These are phyloP conservation scores for Chloroceryle aenea DNA, from an alignment of 2,113 vertebrate species.

Conservation along the genomic window DNA sequence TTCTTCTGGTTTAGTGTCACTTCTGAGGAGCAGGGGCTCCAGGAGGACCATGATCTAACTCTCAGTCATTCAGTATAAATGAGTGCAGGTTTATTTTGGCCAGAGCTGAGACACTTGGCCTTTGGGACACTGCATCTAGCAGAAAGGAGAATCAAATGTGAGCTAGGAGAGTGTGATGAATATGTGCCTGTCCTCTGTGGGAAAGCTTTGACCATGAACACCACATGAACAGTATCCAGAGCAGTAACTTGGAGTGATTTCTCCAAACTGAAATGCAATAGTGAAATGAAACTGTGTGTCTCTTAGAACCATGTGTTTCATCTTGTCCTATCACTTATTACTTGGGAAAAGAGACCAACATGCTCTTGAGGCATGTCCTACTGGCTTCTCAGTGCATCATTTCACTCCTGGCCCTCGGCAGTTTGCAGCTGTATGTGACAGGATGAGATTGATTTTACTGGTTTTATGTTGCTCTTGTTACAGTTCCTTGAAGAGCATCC, in stretches of 20 bases:
- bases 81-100: not conserved
- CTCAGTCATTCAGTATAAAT: not conserved
- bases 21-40: not conserved
- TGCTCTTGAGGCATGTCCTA: not conserved
- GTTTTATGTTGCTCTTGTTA: not conserved
- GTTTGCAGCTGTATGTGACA: not conserved
- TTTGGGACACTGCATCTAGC: not conserved
- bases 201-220: not conserved
- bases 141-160: not conserved
- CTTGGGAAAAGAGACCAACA: too few relatives aligned
- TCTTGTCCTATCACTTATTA: too few relatives aligned
- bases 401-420: not conserved
- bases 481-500: not conserved
- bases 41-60: not conserved
- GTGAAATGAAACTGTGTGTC: not conserved
- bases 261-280: not conserved
- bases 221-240: accelerated
- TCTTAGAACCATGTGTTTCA: too few relatives aligned
- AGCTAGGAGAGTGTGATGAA: not conserved
- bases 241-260: not conserved
- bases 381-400: not conserved
- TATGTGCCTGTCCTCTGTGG: not conserved
- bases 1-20: not conserved
- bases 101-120: not conserved
- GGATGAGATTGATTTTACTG: not conserved